Evolutionary conservation across 2,888 invertebrate species (phyloP).

Genomic region (Lasioglossum calceatum): DNA sequence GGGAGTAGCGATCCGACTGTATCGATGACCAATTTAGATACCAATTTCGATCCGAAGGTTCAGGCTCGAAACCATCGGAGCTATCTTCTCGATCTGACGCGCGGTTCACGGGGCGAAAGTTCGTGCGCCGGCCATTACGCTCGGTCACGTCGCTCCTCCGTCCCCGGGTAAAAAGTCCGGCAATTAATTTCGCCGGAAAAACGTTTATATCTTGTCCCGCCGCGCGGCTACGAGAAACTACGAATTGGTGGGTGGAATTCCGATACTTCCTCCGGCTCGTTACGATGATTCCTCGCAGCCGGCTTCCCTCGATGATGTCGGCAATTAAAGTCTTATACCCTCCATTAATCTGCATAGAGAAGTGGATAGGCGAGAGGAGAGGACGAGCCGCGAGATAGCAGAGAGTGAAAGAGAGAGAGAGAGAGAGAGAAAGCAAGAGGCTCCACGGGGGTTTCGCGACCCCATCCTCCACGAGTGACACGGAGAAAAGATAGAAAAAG

Average conservation of each 20-base stretch:
- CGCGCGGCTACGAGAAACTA: conserved; percentile 20
- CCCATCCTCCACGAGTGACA: conserved; percentile 50
- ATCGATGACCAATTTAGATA: conserved; percentile 73
- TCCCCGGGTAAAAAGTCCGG: conserved; percentile 10
- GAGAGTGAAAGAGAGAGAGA: conserved; percentile 12
- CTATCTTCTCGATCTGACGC: not conserved
- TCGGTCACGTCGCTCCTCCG: conserved; percentile 39
- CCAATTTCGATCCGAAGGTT: conserved; percentile 15
- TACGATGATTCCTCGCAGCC: conserved; percentile 63
- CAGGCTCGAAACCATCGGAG: not conserved
- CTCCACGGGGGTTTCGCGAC: conserved; percentile 59
- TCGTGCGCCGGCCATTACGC: conserved; percentile 25
- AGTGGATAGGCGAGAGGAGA: conserved; percentile 22
- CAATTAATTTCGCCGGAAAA: conserved; percentile 47
- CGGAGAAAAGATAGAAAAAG: conserved; percentile 48
- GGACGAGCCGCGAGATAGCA: not conserved
- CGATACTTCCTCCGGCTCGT: conserved; percentile 46
- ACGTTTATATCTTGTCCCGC: conserved; percentile 40
- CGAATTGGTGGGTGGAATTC: conserved; percentile 61
- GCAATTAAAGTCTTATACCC: conserved; percentile 70
- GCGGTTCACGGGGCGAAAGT: conserved; percentile 19
- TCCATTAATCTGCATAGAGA: conserved; percentile 66
- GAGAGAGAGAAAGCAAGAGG: not conserved
- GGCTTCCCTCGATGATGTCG: conserved; percentile 65
- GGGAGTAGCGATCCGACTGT: conserved; percentile 30